Base-by-base conservation (phyloP, 2,888 invertebrate genomes). In the Diachrysia chrysitis region DNA sequence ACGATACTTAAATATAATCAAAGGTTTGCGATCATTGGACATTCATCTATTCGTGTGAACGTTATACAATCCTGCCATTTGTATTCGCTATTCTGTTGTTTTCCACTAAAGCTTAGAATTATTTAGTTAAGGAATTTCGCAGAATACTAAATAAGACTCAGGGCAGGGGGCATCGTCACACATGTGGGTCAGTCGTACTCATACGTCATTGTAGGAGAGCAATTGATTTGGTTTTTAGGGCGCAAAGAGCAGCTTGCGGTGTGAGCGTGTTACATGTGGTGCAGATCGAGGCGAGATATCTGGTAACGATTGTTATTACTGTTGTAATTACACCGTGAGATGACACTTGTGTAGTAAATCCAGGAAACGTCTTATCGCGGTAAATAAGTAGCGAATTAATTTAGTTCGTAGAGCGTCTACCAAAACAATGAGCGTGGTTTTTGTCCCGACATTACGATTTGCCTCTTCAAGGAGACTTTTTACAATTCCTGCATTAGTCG, bases 171-270 rank as follows among this genome's bases (percentile, higher is more conserved):
- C 83, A 86, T 83, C 78, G 83, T 74, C 81, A 83, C 76, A 46
- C 60, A 89, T 84, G 78, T 83, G 84, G 90, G 79, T 59, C 84
- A 83, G 77, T 74, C 32, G 2, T 32, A 32, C 32, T 5, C 37
- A 37, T 37, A 37, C 63, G 76, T 62, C 60, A 58, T 70, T 62
- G 70, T 73, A 79, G 78, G 76, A 85, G 85, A 83, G 77, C 78
- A 85, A 83, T 83, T 83, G 80, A 73, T 76, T 78, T 66, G 62
- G 83, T 89, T 89, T 90, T 89, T 88, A 86, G 89, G 86, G 83
- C 89, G 87, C 85, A 75, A 88, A 90, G 88, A 89, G 87, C 84
- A 71, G 71, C 75, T 79, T 79, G 75, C 80, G 78, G 82, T 84
- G 85, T 76, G 80, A 85, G 83, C 71, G 71, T 73, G 82, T 83